A percentile compares a stretch with the other conserved stretches of the same genome.
Evolutionary conservation across 2,113 vertebrate species (phyloP).

Genomic region (Misgurnus anguillicaudatus): DNA sequence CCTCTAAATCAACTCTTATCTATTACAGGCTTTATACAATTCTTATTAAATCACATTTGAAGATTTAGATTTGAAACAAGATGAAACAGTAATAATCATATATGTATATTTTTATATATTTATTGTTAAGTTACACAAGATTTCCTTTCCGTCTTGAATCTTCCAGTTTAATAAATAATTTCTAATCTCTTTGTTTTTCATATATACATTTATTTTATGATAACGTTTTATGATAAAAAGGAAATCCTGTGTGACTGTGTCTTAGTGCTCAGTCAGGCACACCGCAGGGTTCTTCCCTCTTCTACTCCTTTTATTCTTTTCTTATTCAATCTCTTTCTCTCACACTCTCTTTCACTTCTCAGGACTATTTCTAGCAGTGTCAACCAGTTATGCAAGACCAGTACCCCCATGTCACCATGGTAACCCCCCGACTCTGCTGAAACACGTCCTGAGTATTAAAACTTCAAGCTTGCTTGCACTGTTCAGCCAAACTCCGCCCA

Average conservation of each 20-base stretch:
- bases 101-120: neutral
- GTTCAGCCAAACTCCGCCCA: conserved; percentile 14
- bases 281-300: conserved; percentile 40
- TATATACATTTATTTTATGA: too few relatives aligned
- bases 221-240: neutral
- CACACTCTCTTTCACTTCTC: conserved; percentile 42
- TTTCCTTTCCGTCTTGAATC: neutral
- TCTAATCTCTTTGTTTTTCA: neutral
- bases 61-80: neutral
- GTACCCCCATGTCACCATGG: conserved; percentile 48
- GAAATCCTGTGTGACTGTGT: conserved; percentile 3
- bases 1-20: neutral
- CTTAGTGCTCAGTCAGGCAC: conserved; percentile 15
- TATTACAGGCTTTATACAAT: neutral
- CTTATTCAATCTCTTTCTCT: conserved; percentile 31
- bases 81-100: neutral
- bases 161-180: neutral
- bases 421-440: conserved; percentile 42
- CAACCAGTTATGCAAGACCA: conserved; percentile 48
- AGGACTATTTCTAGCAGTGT: conserved; percentile 46
- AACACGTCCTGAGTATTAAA: conserved; percentile 34
- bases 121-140: neutral
- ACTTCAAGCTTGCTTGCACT: conserved; percentile 26
- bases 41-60: conserved; percentile 27
- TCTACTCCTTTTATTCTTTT: conserved; percentile 18